Conservation (phyloP, 2,888 invertebrate genomes). For the Euzophera pinguis region DNA sequence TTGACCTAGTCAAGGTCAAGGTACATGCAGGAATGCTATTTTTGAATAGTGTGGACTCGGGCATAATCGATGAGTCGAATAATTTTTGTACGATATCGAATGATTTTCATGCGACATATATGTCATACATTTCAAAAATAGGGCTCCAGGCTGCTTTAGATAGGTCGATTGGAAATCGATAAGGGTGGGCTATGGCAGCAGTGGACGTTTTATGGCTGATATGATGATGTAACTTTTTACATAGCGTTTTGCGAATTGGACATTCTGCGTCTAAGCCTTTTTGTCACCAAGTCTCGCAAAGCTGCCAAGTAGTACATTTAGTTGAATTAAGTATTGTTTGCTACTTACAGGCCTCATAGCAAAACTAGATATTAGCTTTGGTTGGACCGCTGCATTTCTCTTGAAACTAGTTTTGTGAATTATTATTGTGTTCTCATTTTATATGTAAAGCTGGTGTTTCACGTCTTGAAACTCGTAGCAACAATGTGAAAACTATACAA, state of each 20-base stretch:
- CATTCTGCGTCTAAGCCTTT: slow-evolving; percentile 8
- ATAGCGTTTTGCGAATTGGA: background rate
- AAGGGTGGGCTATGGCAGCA: no score
- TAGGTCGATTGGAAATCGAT: no score
- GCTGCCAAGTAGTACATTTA: slow-evolving; percentile 59
- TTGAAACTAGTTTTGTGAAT: slow-evolving; percentile 68
- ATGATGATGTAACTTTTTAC: no score
- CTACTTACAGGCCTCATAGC: slow-evolving; percentile 39
- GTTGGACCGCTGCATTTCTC: slow-evolving; percentile 73
- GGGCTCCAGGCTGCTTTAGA: no score
- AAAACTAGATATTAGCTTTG: slow-evolving; percentile 54
- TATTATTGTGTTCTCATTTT: slow-evolving; percentile 75
- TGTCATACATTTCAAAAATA: no score
- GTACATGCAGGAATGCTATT: no score
- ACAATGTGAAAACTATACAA: slow-evolving; percentile 78
- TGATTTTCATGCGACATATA: no score
- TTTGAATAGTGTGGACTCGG: no score
- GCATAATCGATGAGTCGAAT: no score
- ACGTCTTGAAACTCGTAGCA: slow-evolving; percentile 65
- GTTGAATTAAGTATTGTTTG: slow-evolving; percentile 38
- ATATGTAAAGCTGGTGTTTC: slow-evolving; percentile 73
- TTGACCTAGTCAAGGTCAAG: no score
- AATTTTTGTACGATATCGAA: no score
- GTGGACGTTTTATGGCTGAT: no score
- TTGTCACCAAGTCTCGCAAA: slow-evolving; percentile 22